A percentile compares a stretch with the other conserved stretches of the same genome.
Evolutionary conservation across 2,797 vertebrate genomes (phyloP).

Genomic region (Onychomys torridus): DNA sequence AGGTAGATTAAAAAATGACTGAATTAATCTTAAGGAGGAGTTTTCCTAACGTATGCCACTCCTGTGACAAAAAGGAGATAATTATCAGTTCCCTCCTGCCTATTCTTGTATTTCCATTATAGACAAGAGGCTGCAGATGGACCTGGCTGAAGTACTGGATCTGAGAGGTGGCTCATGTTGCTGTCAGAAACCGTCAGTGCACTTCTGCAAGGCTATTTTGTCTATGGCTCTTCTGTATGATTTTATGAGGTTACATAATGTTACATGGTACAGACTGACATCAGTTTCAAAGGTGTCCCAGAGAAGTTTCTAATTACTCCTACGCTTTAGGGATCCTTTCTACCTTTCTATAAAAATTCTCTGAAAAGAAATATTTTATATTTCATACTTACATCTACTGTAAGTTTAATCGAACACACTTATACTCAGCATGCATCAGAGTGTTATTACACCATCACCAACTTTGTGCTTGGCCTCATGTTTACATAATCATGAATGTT

Average conservation of each 20-base stretch:
- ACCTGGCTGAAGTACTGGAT: constrained; percentile 58
- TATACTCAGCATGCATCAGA: not conserved
- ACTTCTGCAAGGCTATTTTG: constrained; percentile 69
- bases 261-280: not conserved
- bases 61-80: constrained; percentile 66
- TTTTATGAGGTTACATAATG: constrained; percentile 36
- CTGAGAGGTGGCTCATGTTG: constrained; percentile 67
- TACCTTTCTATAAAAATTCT: constrained; percentile 46
- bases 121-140: too few species aligned
- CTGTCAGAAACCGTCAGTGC: constrained; percentile 64
- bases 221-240: constrained; percentile 55
- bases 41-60: constrained; percentile 61
- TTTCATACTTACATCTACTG: not conserved
- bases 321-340: constrained; percentile 5
- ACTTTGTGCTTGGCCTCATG: not conserved
- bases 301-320: constrained; percentile 48
- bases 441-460: not conserved
- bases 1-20: constrained; percentile 47
- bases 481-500: constrained; percentile 30
- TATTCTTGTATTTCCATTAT: constrained; percentile 50
- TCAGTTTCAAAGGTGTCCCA: constrained; percentile 58
- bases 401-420: not conserved
- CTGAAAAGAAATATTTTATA: constrained; percentile 46
- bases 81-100: constrained; percentile 56
- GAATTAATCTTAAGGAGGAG: constrained; percentile 51